Base-by-base conservation (phyloP, 2,797 vertebrate species). In the Nannoperca australis region DNA sequence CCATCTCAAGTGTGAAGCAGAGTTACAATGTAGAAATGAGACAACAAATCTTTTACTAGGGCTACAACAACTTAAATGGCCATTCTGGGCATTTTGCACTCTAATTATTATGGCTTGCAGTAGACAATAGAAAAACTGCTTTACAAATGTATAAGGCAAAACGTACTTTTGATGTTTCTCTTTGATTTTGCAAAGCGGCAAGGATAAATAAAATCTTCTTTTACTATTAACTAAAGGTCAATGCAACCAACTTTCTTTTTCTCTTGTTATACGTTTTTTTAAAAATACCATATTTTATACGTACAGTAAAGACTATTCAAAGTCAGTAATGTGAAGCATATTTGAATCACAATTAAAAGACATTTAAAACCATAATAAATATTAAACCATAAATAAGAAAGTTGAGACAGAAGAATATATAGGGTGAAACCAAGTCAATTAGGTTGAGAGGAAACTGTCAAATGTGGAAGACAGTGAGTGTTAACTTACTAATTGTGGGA, bases 1-100 rank as follows among this genome's bases (percentile, higher is more conserved):
- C 89, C 87, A 89, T 88, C 77, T 88, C 73, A 84, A 88, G 83
- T 84, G 84, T 82, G 82, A 84, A 80, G 60, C 70, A 71, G 75
- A 86, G 64, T 77, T 82, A 45, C 60, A 76, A 73, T 78, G 83
- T 73, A 83, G 67, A 91, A 83, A 81, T 24, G 63, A 72, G 78
- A 91, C 69, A 78, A 53, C 69, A 84, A 93, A 88, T 78, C 85
- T 77, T 89, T 85, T 63, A 85, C 82, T 60, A 60, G 82, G 65
- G 56, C 86, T 60, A 42, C 59, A 89, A 59, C 44, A 84, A 80
- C 73, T 72, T 30, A 70, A n/a, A 74, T 50, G 61, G 76, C 20
- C 53, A 64, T 76, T 85, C 86, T 78, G 82, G 51, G 51, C 50
- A 71, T 88, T 85, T 86, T 80, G 50, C 22, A 50, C 32, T 58